These are phyloP conservation scores for Genyomyrus donnyi DNA, from an alignment of 2,113 vertebrate species.

Conservation along the genomic window DNA sequence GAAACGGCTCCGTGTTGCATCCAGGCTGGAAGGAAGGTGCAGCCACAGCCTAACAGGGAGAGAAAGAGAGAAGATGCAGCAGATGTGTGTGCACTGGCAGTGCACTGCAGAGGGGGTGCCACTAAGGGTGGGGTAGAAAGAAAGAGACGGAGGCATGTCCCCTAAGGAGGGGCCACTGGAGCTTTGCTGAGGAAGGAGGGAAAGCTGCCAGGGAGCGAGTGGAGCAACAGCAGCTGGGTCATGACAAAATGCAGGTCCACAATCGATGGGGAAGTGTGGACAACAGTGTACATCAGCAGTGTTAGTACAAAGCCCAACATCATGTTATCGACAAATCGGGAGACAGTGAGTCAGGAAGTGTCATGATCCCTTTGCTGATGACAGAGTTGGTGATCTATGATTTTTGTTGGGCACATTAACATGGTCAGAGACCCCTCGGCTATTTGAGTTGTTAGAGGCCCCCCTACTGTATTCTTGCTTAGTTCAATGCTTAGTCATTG, in stretches of 20 bases:
- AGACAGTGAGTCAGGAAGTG: not conserved
- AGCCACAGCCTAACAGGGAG: not conserved
- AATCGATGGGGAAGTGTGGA: not conserved
- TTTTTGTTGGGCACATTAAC: not conserved
- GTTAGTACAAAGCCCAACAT: not conserved
- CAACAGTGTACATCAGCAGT: not conserved
- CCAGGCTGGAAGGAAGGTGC: not conserved
- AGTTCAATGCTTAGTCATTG: not conserved
- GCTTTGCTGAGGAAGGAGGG: slow-evolving; percentile 45
- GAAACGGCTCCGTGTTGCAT: not conserved
- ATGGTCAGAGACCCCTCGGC: not conserved
- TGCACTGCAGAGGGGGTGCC: not conserved
- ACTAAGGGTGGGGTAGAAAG: not conserved
- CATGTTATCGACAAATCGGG: not conserved
- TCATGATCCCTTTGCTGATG: not conserved
- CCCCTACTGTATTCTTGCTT: not conserved
- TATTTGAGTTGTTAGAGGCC: not conserved
- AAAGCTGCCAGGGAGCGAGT: slow-evolving; percentile 41
- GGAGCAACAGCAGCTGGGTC: slow-evolving; percentile 39
- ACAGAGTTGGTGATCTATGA: not conserved
- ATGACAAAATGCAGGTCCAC: not conserved
- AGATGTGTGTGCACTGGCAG: not conserved
- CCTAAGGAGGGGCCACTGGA: not conserved
- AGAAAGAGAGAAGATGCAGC: not conserved
- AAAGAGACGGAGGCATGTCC: not conserved